These are phyloP conservation scores for Slavum lentiscoides DNA, from an alignment of 2,888 invertebrate species.

Conservation along the genomic window DNA sequence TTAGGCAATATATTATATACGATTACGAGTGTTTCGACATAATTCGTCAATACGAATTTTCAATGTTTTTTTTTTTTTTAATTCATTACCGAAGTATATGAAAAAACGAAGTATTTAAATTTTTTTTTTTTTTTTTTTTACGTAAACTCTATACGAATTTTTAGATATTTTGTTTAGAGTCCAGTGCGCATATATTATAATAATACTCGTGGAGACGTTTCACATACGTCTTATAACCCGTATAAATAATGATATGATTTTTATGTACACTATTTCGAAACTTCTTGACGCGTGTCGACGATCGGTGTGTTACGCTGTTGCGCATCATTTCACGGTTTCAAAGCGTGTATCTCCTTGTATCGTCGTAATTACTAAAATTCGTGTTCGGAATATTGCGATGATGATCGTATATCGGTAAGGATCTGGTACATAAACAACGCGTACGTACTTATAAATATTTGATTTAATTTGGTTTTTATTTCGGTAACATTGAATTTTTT, in stretches of 20 bases:
- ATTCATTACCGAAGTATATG: no score
- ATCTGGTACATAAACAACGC: background rate
- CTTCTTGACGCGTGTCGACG: background rate
- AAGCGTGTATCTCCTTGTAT: slow-evolving; percentile 21
- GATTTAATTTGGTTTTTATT: no score
- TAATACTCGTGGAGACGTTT: background rate
- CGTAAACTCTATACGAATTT: background rate
- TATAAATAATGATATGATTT: background rate
- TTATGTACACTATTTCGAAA: slow-evolving; percentile 6
- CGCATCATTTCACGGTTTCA: slow-evolving; percentile 6
- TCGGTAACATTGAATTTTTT: background rate
- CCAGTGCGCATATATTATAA: no score
- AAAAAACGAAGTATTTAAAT: no score
- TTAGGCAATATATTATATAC: no score
- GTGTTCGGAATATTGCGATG: background rate
- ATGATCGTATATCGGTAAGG: background rate
- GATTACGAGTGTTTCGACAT: no score
- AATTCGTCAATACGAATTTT: no score
- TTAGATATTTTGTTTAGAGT: no score
- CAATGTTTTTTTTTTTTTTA: no score
- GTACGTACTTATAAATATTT: background rate
- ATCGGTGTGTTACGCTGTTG: slow-evolving; percentile 17
- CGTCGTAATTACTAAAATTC: background rate
- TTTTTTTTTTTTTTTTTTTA: background rate
- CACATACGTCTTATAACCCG: background rate